Base-by-base conservation (phyloP, 2,113 vertebrate genomes). In the Siniperca chuatsi region DNA sequence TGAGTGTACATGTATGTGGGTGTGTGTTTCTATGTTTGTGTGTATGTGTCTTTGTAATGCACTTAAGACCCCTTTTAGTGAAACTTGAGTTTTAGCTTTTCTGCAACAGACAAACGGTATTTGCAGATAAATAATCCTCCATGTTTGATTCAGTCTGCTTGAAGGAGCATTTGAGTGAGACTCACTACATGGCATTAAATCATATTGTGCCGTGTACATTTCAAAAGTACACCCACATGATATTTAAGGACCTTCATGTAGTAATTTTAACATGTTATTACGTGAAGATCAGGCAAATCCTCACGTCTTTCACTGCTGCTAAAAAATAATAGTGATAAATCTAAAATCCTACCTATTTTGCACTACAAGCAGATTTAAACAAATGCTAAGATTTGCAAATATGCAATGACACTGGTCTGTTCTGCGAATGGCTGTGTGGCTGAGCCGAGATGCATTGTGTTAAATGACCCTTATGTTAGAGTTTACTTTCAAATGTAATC, bases 11-110 rank as follows among this genome's bases (percentile, higher is more conserved):
- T 73, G 66, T 65, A 73, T 76, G 64, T 72, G 75, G 72, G 79
- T 44, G 44, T 46, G 11, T 46, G 54, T 60, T 65, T 69, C 72
- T 76, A 77, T 1, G 62, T 60, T 44, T 90, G 67, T 82, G 18
- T 35, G 66, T 72, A 5, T 83, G 72, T 85, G 8, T 82, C 16
- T 84, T 62, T 87, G 67, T 37, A 11, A n/a, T 87, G 86, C 79
- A 78, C 86, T 89, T 89, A 71, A 55, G 85, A 84, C 68, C 79
- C 82, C 54, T 89, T 87, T 91, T 81, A 87, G 73, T 64, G 55
- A 66, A 82, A 76, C 79, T 83, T 79, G 68, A 78, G 62, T 75
- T 78, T 55, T 46, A 50, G 37, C 33, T 73, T 74, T 35, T 55
- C 67, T 87, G 33, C 71, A 65, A 25, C 80, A 79, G n/a, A 57